A percentile compares a stretch with the other conserved stretches of the same genome.
Conservation (phyloP, 2,888 invertebrate genomes). For the Trichacis sp. region DNA sequence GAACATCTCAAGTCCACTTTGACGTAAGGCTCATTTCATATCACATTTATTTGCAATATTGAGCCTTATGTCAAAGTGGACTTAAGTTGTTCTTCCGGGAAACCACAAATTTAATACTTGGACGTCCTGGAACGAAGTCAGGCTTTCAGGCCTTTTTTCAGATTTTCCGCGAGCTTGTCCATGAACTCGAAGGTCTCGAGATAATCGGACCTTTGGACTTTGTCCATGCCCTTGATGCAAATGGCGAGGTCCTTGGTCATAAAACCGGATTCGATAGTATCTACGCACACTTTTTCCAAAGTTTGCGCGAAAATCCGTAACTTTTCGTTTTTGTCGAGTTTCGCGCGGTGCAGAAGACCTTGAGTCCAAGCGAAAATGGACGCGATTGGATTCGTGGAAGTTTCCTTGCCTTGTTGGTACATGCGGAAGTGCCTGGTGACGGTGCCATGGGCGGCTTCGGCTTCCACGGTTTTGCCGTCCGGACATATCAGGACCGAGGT, state of each 20-base stretch:
- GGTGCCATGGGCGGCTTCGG: constrained; percentile 98
- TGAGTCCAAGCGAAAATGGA: constrained; percentile 99
- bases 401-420: constrained; percentile 95
- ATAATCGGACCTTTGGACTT: constrained; percentile 84
- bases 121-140: constrained; percentile 62
- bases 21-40: too few species aligned
- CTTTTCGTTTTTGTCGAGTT: constrained; percentile 86
- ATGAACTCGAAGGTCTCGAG: constrained; percentile 97
- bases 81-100: too few species aligned
- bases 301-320: constrained; percentile 86
- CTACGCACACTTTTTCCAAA: constrained; percentile 90
- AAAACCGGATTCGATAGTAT: constrained; percentile 92
- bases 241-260: constrained; percentile 99
- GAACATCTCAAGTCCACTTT: too few species aligned
- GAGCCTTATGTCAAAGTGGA: too few species aligned
- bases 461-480: constrained; percentile 97
- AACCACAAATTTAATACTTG: constrained; percentile 9
- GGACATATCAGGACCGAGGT: constrained; percentile 97
- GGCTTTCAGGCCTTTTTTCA: constrained; percentile 75
- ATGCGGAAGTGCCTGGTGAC: constrained; percentile 91
- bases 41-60: too few species aligned
- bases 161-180: constrained; percentile 92
- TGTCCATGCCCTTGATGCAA: constrained; percentile 94
- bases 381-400: constrained; percentile 98
- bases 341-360: constrained; percentile 93